Percentiles rank a stretch among this genome's conserved stretches.
phyloP scores from a whole-genome alignment of 2,888 invertebrate species.

The Rhagonycha lutea region DNA sequence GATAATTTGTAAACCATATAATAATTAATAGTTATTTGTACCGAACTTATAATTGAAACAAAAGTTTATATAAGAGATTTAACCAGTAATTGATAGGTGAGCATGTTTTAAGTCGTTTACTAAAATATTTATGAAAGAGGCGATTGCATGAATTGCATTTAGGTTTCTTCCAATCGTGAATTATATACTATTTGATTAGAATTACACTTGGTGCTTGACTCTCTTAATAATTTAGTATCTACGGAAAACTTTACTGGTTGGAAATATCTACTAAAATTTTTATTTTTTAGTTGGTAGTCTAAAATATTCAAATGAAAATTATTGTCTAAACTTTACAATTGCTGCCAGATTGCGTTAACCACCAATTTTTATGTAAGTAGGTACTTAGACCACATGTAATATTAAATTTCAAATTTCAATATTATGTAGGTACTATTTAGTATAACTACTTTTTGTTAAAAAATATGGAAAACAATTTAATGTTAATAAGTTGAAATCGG shows the following conservation, averaged over 20 bases:
- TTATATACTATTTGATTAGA: neutral
- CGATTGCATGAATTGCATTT: conserved; percentile 10
- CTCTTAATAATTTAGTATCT: neutral
- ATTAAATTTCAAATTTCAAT: no score
- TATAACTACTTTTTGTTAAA: no score
- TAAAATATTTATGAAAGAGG: conserved; percentile 11
- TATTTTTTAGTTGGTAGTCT: neutral
- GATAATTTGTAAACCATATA: neutral
- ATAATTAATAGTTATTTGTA: neutral
- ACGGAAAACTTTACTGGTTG: neutral
- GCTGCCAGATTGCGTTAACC: neutral
- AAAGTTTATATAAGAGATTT: conserved; percentile 2
- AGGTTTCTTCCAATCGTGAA: conserved; percentile 6
- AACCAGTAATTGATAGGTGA: conserved; percentile 11
- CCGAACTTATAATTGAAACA: neutral
- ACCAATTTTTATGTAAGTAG: neutral
- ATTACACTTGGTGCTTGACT: neutral
- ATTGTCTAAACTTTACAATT: neutral
- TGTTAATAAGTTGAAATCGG: no score
- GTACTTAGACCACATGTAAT: neutral
- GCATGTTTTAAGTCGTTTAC: conserved; percentile 9
- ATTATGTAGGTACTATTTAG: no score
- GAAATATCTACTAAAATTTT: neutral
- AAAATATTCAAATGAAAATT: neutral
- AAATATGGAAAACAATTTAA: no score